Conservation (phyloP, 2,888 invertebrate species). For the Xanthia icteritia region DNA sequence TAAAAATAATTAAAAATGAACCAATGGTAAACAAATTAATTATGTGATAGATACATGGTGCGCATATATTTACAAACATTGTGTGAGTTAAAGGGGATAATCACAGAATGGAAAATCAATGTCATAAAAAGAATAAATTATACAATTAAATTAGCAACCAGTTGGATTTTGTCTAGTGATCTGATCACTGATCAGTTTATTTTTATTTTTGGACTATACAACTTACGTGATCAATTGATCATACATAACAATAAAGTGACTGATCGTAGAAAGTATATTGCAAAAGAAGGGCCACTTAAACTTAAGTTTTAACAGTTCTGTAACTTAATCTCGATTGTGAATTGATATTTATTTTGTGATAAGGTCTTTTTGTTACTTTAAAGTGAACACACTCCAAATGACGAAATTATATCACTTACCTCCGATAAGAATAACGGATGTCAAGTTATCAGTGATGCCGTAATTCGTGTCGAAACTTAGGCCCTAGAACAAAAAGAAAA, state of each 20-base stretch:
- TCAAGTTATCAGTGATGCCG: constrained; percentile 95
- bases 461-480: constrained; percentile 96
- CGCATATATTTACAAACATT: no score
- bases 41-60: no score
- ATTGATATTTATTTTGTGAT: constrained; percentile 1
- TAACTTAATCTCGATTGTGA: constrained; percentile 6
- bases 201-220: neutral
- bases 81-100: no score
- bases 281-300: neutral
- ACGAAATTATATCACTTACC: constrained; percentile 88
- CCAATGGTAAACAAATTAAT: no score
- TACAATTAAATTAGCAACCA: no score
- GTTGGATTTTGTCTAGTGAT: no score
- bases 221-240: neutral
- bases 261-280: neutral
- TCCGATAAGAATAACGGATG: constrained; percentile 96
- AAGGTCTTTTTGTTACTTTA: neutral
- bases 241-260: neutral
- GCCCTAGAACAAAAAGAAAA: constrained; percentile 86
- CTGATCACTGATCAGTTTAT: neutral
- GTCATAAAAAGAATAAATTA: no score
- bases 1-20: no score
- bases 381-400: constrained; percentile 1
- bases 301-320: neutral
- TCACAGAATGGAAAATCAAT: no score